phyloP scores from a whole-genome alignment of 2,888 invertebrate genomes.

The Acheta domesticus region DNA sequence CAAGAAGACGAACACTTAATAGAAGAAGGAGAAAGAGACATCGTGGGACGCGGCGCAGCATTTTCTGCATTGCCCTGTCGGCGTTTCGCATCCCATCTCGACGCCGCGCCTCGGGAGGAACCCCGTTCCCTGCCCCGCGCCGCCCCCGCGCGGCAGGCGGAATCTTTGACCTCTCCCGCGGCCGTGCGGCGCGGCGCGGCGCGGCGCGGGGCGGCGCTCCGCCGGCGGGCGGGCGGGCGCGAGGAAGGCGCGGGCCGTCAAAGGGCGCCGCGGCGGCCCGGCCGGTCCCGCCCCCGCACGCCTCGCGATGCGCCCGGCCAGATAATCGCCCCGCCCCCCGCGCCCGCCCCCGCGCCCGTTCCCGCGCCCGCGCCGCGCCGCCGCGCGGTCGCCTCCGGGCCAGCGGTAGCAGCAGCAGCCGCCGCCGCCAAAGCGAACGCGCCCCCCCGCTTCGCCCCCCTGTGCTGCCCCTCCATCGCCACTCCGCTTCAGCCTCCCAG shows the following conservation, averaged over 20 bases:
- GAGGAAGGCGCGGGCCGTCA: neutral
- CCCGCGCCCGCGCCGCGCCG: neutral
- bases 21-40: too few species aligned
- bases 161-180: neutral
- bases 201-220: neutral
- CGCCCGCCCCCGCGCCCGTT: neutral
- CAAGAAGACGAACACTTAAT: too few species aligned
- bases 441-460: too few species aligned
- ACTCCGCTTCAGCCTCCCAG: too few species aligned
- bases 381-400: neutral
- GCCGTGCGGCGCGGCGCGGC: neutral
- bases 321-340: neutral
- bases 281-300: conserved; percentile 6
- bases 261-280: conserved; percentile 18
- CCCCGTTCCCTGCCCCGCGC: neutral
- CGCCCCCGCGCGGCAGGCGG: neutral
- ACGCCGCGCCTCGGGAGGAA: too few species aligned
- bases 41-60: too few species aligned
- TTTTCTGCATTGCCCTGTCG: too few species aligned
- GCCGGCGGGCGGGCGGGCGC: neutral
- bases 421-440: too few species aligned
- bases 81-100: too few species aligned
- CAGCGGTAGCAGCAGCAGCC: neutral
- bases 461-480: too few species aligned
- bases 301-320: conserved; percentile 18